Conservation (phyloP, 2,113 vertebrate species). For the Ginglymostoma cirratum region DNA sequence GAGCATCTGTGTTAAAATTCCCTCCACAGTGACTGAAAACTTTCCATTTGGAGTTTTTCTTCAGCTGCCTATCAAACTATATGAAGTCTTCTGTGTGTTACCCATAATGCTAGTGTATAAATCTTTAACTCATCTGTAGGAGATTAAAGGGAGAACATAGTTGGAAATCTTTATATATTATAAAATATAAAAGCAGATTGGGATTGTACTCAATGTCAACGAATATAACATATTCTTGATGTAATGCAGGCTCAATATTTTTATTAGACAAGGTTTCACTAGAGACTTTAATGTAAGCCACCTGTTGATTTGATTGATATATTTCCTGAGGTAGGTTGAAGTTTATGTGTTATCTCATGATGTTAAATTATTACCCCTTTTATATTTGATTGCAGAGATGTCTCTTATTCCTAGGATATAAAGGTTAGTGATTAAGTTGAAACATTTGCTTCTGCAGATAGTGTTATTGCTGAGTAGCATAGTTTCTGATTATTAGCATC, state of each 20-base stretch:
- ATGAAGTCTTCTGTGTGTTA: constrained; percentile 3
- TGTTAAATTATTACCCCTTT: constrained; percentile 13
- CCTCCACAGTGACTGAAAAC: background rate
- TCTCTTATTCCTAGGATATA: background rate
- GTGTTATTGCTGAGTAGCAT: background rate
- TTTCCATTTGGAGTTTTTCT: background rate
- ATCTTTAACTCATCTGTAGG: constrained; percentile 11
- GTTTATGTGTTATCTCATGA: background rate
- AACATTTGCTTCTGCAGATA: background rate
- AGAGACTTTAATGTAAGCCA: constrained; percentile 30
- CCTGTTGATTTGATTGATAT: constrained; percentile 34
- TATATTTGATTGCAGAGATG: constrained; percentile 7
- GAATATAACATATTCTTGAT: constrained; percentile 23
- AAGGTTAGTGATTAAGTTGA: background rate
- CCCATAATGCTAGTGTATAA: background rate
- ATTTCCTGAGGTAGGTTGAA: constrained; percentile 12
- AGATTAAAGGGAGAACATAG: constrained; percentile 20
- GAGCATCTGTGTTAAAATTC: background rate
- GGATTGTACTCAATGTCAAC: constrained; percentile 17
- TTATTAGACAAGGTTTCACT: constrained; percentile 14
- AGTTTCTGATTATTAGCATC: background rate
- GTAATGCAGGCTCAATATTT: constrained; percentile 33
- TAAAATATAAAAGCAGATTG: constrained; percentile 18
- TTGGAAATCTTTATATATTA: constrained; percentile 26
- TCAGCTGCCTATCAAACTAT: constrained; percentile 4